These are phyloP conservation scores for Yponomeuta plumbellus DNA, from an alignment of 2,888 invertebrate species.

Conservation along the genomic window DNA sequence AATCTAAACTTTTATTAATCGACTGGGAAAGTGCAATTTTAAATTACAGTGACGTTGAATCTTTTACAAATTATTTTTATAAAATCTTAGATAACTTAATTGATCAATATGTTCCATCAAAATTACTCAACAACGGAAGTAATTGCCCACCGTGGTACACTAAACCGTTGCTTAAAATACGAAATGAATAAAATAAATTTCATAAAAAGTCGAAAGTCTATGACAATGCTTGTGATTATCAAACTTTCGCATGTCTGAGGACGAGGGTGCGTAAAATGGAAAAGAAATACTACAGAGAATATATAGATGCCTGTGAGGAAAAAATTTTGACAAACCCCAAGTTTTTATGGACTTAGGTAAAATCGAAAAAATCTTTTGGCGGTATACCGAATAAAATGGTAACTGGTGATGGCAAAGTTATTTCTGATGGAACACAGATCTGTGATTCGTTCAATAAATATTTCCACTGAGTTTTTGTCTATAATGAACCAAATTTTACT, in stretches of 20 bases:
- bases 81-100: too few relatives aligned
- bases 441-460: slow-evolving; percentile 12
- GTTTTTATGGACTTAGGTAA: slow-evolving; percentile 12
- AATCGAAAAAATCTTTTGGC: background rate
- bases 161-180: too few relatives aligned
- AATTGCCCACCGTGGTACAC: too few relatives aligned
- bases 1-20: slow-evolving; percentile 9
- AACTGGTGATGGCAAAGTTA: background rate
- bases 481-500: background rate
- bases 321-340: slow-evolving; percentile 12
- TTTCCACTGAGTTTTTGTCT: slow-evolving; percentile 9
- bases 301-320: slow-evolving; percentile 12
- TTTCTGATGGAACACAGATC: slow-evolving; percentile 1
- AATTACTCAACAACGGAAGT: too few relatives aligned
- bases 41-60: too few relatives aligned
- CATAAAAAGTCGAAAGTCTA: too few relatives aligned
- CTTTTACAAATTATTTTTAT: too few relatives aligned
- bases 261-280: slow-evolving; percentile 15
- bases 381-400: slow-evolving; percentile 1
- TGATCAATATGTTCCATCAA: too few relatives aligned
- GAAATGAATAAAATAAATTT: too few relatives aligned
- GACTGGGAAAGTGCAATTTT: too few relatives aligned
- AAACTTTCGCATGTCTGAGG: slow-evolving; percentile 6
- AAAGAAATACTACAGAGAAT: slow-evolving; percentile 16
- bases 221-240: slow-evolving; percentile 12